Conservation (phyloP, 2,888 invertebrate genomes). For the Callimorpha dominula region DNA sequence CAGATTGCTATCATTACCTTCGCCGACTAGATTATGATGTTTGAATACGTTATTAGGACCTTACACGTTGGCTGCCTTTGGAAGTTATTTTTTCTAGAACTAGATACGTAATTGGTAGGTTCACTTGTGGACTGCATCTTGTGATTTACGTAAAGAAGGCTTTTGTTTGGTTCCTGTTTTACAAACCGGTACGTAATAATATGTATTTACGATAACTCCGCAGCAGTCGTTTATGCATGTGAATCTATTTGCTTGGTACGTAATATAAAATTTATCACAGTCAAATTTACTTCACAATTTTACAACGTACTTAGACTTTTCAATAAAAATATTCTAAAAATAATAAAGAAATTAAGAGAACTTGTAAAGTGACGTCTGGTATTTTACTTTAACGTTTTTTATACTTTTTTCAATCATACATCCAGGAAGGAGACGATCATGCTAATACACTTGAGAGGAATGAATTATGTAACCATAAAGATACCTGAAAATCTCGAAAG, state of each 20-base stretch:
- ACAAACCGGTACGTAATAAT: neutral
- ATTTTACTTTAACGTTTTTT: neutral
- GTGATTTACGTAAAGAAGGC: neutral
- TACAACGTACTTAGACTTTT: no score
- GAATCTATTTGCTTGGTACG: no score
- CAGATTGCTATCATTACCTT: slow-evolving; percentile 83
- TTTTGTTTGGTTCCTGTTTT: neutral
- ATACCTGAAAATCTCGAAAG: no score
- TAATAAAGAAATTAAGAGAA: neutral
- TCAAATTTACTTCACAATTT: no score
- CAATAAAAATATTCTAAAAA: neutral
- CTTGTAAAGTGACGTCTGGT: neutral
- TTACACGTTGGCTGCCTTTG: slow-evolving; percentile 46
- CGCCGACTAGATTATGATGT: slow-evolving; percentile 78
- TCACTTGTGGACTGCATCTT: neutral
- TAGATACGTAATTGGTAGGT: slow-evolving; percentile 34
- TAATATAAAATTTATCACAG: no score
- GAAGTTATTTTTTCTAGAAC: slow-evolving; percentile 38
- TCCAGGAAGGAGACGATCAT: neutral
- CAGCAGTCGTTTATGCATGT: no score
- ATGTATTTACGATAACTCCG: no score
- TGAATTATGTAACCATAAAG: no score
- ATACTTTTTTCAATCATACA: neutral
- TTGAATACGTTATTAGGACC: slow-evolving; percentile 79
- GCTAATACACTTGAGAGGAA: no score